These are phyloP conservation scores for Ethmia dodecea DNA, from an alignment of 2,888 invertebrate genomes.

Conservation along the genomic window DNA sequence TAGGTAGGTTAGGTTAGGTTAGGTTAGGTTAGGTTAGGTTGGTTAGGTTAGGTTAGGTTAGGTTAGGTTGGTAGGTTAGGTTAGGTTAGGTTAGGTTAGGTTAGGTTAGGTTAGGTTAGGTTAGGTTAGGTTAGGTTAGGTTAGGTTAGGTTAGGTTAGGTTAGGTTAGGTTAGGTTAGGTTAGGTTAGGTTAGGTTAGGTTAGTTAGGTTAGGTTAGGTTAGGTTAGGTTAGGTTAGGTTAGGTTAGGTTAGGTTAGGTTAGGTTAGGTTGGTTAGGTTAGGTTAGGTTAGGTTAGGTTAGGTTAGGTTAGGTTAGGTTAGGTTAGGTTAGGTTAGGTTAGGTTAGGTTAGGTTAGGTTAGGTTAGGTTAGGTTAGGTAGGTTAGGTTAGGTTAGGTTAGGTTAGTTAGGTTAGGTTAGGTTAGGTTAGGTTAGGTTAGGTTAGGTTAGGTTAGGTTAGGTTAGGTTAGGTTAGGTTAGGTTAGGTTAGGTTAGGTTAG, in stretches of 20 bases:
- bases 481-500: slow-evolving; percentile 24
- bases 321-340: slow-evolving; percentile 7
- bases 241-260: slow-evolving; percentile 6
- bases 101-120: slow-evolving; percentile 15
- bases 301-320: slow-evolving; percentile 5
- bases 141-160: slow-evolving; percentile 16
- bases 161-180: slow-evolving; percentile 15
- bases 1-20: background rate
- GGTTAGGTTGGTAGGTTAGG: too few relatives aligned
- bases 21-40: slow-evolving; percentile 10
- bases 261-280: background rate
- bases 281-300: slow-evolving; percentile 3
- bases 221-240: slow-evolving; percentile 13
- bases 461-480: slow-evolving; percentile 20
- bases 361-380: slow-evolving; percentile 7
- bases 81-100: slow-evolving; percentile 11
- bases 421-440: slow-evolving; percentile 10
- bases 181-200: slow-evolving; percentile 14
- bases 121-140: slow-evolving; percentile 15
- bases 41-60: slow-evolving; percentile 15
- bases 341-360: slow-evolving; percentile 7
- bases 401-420: slow-evolving; percentile 9
- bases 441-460: slow-evolving; percentile 20
- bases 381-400: slow-evolving; percentile 9
- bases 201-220: slow-evolving; percentile 15